Base-by-base conservation (phyloP, 2,113 vertebrate genomes). In the Labeo catla region DNA sequence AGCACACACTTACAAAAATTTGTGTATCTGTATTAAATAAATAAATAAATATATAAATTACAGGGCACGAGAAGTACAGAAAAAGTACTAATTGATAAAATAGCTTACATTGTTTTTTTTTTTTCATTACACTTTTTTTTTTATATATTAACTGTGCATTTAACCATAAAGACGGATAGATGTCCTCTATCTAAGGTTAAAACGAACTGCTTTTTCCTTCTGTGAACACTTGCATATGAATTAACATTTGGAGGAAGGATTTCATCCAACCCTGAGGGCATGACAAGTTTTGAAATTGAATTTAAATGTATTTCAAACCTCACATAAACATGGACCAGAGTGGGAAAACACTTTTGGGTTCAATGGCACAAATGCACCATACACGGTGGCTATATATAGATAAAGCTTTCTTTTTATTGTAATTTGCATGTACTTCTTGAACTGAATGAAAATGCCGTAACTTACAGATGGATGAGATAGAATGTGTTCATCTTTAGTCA, bases 381-480 rank as follows among this genome's bases (percentile, higher is more conserved):
- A 28, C 28, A 28, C 28, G 28, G 28, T 28, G 28, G 28, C 57
- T 9, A 54, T 15, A 68, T 85, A 28, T 54, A 52, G 61, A 78
- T 78, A 47, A 76, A 15, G 21, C 23, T 16, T 52, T 76, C 6
- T 50, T 16, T 39, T 50, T 36, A 68, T 36, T 23, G 47, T 28
- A 52, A 84, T 61, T 65, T 3, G 36, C 10, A 36, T 34, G 39
- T 3, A 63, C 6, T 66, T 8, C 19, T 16, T n/a, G 12, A 68
- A n/a, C 50, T 79, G 49, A 79, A 66, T 28, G 47, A 59, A 70
- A 83, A 86, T 49, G 45, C 21, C 78, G 34, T 63, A 36, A 54
- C n/a, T 76, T 80, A 73, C 81, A 86, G 85, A 84, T 76, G 57
- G 81, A n/a, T 34, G 34, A 43, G 81, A 59, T 84, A 65, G 43